These are phyloP conservation scores for Channallabes apus DNA, from an alignment of 2,797 vertebrate species.

Conservation along the genomic window DNA sequence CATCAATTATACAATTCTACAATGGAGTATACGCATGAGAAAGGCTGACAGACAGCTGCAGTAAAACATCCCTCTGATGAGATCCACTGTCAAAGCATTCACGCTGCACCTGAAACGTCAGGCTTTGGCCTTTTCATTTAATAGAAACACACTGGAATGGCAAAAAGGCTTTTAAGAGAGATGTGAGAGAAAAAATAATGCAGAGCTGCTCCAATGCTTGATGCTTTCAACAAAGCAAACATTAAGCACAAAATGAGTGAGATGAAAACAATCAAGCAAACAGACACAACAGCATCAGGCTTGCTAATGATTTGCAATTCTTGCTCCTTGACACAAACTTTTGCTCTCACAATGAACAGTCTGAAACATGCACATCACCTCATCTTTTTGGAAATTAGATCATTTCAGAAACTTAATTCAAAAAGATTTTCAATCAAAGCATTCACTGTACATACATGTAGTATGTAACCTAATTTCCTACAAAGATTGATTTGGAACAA, in stretches of 20 bases:
- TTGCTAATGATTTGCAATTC: constrained; percentile 19
- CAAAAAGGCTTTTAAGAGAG: constrained; percentile 27
- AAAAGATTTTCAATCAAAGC: constrained; percentile 25
- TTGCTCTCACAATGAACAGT: constrained; percentile 21
- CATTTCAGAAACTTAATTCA: constrained; percentile 29
- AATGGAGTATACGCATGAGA: background rate
- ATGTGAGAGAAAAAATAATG: constrained; percentile 3
- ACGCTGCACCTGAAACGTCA: constrained; percentile 2
- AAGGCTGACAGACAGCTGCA: background rate
- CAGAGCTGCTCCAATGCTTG: background rate
- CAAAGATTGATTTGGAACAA: constrained; percentile 32
- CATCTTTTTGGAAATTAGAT: background rate
- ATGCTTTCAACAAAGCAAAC: constrained; percentile 20
- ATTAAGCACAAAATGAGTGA: constrained; percentile 17
- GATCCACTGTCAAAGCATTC: constrained; percentile 4
- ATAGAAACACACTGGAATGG: constrained; percentile 16
- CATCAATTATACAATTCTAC: background rate
- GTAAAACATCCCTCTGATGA: background rate
- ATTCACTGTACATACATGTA: background rate
- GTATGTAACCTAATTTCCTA: background rate
- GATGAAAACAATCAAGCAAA: constrained; percentile 21
- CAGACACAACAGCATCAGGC: constrained; percentile 27
- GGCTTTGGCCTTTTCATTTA: constrained; percentile 32
- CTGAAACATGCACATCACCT: background rate
- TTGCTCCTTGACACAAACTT: background rate